Evolutionary conservation across 1,140 invertebrate species (phyloP), one percentile per base, ranked within the genome.

Genomic region (Helicoverpa armigera): DNA sequence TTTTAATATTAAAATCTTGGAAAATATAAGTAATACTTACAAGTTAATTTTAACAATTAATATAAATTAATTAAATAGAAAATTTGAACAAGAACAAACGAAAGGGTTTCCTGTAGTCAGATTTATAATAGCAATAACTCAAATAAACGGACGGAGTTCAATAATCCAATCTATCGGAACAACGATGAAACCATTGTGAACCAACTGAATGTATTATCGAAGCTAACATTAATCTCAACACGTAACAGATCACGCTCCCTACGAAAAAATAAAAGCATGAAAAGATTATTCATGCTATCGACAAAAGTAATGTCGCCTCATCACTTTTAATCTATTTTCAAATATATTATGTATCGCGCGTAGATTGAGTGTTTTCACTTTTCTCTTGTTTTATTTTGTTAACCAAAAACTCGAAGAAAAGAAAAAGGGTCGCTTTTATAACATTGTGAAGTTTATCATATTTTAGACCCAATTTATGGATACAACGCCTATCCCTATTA

Each of bases 401-500:
- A 29, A 14, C 14, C 23, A 63, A 29, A 23, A 31, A 63, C 53
- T 13, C 56, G 10, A 16, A 69, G 7, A 13, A 31, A 16, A 43
- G 10, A 50, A 69, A 50, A 50, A 35, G 3, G 9, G 18, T 12
- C 31, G 31, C 2, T 48, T 48, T 1, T 7, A 1, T 50, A 67
- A 67, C n/a, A 18, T 48, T 67, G 31, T 3, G 9, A 69, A 23
- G 1, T 50, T 69, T 23, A 18, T 50, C 65, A 50, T 69, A 69
- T 69, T 23, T 67, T 23, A 43, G 43, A 3, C 65, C 65, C 43
- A 69, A 69, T 43, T 50, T 69, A 3, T 51, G 43, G 35, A 69
- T 69, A 23, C 12, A 69, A 16, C 12, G 48, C 35, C 3, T 67
- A 18, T 35, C 35, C 35, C 7, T 18, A 13, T 50, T 69, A 50